Percentiles rank a stretch among this genome's conserved stretches.
These are phyloP conservation scores for Plutomurus gul DNA, from an alignment of 1,140 invertebrate species.

Conservation along the genomic window DNA sequence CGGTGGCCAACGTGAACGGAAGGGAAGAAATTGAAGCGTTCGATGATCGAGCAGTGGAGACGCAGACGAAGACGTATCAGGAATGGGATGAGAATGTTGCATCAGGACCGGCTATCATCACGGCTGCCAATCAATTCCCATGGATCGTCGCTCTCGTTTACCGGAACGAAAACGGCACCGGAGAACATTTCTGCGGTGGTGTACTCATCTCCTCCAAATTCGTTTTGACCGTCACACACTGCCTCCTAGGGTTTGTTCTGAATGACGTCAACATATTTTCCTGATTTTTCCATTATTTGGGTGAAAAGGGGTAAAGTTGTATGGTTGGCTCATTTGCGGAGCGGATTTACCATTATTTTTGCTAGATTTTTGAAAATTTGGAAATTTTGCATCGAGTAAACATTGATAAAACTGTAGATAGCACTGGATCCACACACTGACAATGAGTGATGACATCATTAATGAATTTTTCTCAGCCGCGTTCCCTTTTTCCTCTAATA, in stretches of 20 bases:
- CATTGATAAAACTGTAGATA: no score
- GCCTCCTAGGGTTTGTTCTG: slow-evolving; percentile 28
- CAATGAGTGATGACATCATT: no score
- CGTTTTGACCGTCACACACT: slow-evolving; percentile 44
- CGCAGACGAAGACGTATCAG: background rate
- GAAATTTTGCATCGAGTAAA: no score
- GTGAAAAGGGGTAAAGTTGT: no score
- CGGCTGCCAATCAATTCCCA: slow-evolving; percentile 38
- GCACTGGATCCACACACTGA: no score
- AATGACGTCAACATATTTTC: background rate
- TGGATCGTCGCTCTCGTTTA: slow-evolving; percentile 39
- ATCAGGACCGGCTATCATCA: background rate
- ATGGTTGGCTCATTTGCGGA: no score
- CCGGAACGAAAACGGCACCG: background rate
- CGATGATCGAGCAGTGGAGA: background rate
- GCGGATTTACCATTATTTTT: no score
- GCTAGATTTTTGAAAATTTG: no score
- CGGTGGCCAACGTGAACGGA: background rate
- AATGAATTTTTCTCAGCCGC: no score
- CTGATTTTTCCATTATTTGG: background rate
- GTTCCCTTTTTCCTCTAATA: no score
- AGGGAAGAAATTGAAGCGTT: background rate
- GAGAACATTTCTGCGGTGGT: slow-evolving; percentile 45
- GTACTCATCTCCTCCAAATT: slow-evolving; percentile 32
- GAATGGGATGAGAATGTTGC: background rate